These are phyloP conservation scores for Pipistrellus kuhlii DNA, from an alignment of 2,797 vertebrate genomes.

Conservation along the genomic window DNA sequence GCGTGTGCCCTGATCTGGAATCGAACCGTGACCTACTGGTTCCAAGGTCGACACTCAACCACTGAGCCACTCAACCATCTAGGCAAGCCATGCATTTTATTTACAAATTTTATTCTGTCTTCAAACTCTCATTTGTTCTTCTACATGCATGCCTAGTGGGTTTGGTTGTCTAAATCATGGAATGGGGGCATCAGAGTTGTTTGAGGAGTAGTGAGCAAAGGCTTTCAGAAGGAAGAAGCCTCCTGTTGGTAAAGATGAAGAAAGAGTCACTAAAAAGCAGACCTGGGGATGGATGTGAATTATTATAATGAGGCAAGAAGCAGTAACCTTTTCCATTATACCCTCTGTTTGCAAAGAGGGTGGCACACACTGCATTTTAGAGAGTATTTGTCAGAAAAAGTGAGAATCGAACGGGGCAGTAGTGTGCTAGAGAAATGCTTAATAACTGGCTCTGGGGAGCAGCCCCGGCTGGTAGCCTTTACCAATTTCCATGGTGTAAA, in stretches of 20 bases:
- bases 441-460: background rate
- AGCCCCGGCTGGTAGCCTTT: background rate
- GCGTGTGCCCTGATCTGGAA: no score
- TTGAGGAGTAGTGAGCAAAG: background rate
- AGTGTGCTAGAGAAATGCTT: background rate
- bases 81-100: background rate
- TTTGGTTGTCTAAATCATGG: background rate
- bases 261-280: background rate
- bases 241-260: background rate
- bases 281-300: background rate
- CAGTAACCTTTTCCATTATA: background rate
- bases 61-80: no score
- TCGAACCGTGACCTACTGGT: no score
- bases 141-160: background rate
- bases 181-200: background rate
- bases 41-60: no score
- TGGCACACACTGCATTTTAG: background rate
- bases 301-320: background rate
- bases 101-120: background rate
- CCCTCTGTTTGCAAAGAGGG: background rate
- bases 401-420: background rate
- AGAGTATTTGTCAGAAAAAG: background rate
- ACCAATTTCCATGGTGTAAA: constrained; percentile 33
- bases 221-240: constrained; percentile 20
- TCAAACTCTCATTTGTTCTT: background rate